Evolutionary conservation across 2,113 vertebrate genomes (phyloP).

Genomic region (Urocitellus parryii): DNA sequence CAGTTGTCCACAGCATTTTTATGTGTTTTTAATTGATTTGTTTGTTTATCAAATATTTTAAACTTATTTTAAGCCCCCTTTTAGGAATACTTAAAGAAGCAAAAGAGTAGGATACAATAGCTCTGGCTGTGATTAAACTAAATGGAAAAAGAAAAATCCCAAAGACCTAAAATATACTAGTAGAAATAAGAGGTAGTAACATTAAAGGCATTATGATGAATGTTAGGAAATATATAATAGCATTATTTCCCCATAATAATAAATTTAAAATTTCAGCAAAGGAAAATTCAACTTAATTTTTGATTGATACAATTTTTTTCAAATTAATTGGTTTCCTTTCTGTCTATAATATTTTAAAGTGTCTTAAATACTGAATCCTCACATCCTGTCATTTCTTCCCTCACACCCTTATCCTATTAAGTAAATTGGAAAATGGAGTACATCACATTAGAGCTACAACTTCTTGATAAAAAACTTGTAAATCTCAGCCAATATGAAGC

Average conservation of each 20-base stretch:
- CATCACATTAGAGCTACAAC: background rate
- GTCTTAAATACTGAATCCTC: background rate
- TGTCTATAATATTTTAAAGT: background rate
- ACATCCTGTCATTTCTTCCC: background rate
- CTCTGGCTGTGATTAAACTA: background rate
- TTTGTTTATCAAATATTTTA: background rate
- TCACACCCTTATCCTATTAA: background rate
- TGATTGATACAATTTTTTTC: background rate
- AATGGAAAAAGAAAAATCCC: background rate
- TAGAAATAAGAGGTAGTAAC: background rate
- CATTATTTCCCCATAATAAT: background rate
- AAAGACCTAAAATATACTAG: background rate
- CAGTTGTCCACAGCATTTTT: background rate
- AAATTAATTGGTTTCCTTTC: background rate
- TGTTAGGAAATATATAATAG: background rate
- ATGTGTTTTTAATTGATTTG: background rate
- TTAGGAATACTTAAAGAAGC: background rate
- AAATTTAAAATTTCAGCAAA: background rate
- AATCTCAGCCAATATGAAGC: background rate
- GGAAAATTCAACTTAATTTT: background rate
- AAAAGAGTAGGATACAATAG: background rate
- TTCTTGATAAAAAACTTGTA: background rate
- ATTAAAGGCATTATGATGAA: background rate
- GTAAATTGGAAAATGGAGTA: background rate
- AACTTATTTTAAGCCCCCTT: background rate